phyloP scores from a whole-genome alignment of 2,888 invertebrate genomes.

The Geotrupes spiniger region DNA sequence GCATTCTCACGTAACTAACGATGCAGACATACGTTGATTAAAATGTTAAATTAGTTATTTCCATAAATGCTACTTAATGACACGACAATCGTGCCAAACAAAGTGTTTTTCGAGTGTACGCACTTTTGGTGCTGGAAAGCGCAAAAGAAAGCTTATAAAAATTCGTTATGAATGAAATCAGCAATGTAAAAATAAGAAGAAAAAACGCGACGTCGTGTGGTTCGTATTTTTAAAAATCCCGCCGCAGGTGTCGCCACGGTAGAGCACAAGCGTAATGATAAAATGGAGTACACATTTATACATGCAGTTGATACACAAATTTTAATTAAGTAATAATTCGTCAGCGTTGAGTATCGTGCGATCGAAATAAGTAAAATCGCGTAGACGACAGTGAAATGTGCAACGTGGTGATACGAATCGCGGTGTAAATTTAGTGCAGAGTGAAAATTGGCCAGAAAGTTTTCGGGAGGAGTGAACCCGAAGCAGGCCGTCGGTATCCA shows the following conservation, averaged over 20 bases:
- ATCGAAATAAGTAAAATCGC: slow-evolving; percentile 28
- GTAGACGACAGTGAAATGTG: slow-evolving; percentile 28
- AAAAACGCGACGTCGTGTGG: not conserved
- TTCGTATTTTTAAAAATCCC: slow-evolving; percentile 17
- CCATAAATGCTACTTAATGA: too few species aligned
- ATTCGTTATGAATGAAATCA: not conserved
- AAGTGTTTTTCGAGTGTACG: too few species aligned
- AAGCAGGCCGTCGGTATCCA: slow-evolving; percentile 47
- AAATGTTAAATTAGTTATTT: too few species aligned
- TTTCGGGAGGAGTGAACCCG: slow-evolving; percentile 33
- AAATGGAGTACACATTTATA: slow-evolving; percentile 51
- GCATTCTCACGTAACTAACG: too few species aligned
- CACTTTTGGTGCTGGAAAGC: not conserved
- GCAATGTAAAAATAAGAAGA: not conserved
- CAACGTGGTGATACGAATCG: slow-evolving; percentile 24
- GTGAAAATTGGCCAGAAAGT: slow-evolving; percentile 26
- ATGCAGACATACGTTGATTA: too few species aligned
- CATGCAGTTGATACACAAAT: slow-evolving; percentile 50
- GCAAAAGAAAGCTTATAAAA: not conserved
- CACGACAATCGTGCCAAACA: too few species aligned
- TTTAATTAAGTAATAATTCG: slow-evolving; percentile 42
- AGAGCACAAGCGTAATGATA: slow-evolving; percentile 50
- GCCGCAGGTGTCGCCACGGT: slow-evolving; percentile 39
- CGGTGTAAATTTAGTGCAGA: slow-evolving; percentile 27
- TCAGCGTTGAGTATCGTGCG: slow-evolving; percentile 20